phyloP scores from a whole-genome alignment of 2,797 vertebrate genomes.

The Varecia variegata region DNA sequence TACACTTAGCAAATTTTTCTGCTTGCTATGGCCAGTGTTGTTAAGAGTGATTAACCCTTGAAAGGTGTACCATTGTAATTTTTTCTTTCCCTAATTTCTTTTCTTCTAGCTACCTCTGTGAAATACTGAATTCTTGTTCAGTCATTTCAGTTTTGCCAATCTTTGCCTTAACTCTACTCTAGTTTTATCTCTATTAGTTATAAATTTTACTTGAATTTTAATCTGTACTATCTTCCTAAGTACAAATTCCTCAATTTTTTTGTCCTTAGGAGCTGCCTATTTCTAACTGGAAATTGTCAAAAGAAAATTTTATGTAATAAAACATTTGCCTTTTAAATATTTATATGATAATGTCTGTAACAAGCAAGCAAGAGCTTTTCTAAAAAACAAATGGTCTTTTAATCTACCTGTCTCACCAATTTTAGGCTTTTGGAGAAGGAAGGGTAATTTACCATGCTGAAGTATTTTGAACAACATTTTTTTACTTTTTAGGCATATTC shows the following conservation, averaged over 20 bases:
- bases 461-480: constrained; percentile 54
- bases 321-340: constrained; percentile 43
- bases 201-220: constrained; percentile 39
- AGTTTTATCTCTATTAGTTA: constrained; percentile 37
- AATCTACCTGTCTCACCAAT: background rate
- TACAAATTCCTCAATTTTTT: constrained; percentile 40
- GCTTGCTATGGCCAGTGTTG: background rate
- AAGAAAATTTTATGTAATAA: constrained; percentile 57
- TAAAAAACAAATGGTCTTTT: constrained; percentile 12
- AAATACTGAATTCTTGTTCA: constrained; percentile 24
- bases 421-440: constrained; percentile 50
- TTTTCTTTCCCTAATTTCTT: background rate
- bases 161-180: background rate
- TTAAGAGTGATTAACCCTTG: background rate
- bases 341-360: constrained; percentile 26
- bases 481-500: constrained; percentile 93
- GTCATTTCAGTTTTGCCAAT: background rate
- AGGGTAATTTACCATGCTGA: background rate
- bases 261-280: background rate
- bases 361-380: constrained; percentile 47
- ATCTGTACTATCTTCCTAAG: background rate
- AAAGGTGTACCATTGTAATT: background rate
- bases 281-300: constrained; percentile 54
- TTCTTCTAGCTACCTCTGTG: background rate
- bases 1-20: background rate